Evolutionary conservation across 2,113 vertebrate species (phyloP).

Genomic region (Dendropsophus ebraccatus): DNA sequence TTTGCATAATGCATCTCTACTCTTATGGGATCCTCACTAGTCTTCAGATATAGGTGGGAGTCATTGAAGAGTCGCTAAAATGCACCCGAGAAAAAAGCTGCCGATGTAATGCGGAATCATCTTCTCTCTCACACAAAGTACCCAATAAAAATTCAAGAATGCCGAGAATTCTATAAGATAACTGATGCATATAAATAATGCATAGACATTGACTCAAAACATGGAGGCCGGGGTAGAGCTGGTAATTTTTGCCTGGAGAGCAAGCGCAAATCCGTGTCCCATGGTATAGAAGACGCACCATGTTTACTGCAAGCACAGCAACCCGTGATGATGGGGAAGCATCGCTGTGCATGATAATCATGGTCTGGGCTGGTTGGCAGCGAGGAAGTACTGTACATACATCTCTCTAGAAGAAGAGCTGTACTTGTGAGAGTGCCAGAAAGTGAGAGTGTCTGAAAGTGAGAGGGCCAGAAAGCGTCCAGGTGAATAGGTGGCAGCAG

Average conservation of each 20-base stretch:
- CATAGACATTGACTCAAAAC: conserved; percentile 24
- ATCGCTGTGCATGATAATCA: conserved; percentile 18
- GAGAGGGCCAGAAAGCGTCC: too few relatives aligned
- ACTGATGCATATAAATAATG: conserved; percentile 38
- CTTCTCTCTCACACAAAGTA: not conserved
- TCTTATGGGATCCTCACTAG: conserved; percentile 12
- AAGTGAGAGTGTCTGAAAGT: too few relatives aligned
- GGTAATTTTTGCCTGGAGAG: conserved; percentile 21
- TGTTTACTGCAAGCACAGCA: conserved; percentile 36
- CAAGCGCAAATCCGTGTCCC: conserved; percentile 14
- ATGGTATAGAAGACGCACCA: not conserved
- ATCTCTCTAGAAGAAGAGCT: not conserved
- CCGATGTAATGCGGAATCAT: not conserved
- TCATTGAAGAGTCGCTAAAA: conserved; percentile 1
- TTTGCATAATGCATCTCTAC: conserved; percentile 25
- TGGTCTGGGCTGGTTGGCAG: not conserved
- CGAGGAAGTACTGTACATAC: too few relatives aligned
- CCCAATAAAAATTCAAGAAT: conserved; percentile 11
- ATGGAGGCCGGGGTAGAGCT: not conserved
- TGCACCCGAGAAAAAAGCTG: not conserved
- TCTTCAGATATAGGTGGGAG: conserved; percentile 13
- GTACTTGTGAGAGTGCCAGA: not conserved
- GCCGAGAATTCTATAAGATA: conserved; percentile 24
- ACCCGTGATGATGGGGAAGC: not conserved
- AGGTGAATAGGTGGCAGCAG: not conserved